Percentiles rank a stretch among this genome's conserved stretches.
Conservation (phyloP, 64 coral and sea anemone species). For the Hydrozoanthus tunicans region DNA sequence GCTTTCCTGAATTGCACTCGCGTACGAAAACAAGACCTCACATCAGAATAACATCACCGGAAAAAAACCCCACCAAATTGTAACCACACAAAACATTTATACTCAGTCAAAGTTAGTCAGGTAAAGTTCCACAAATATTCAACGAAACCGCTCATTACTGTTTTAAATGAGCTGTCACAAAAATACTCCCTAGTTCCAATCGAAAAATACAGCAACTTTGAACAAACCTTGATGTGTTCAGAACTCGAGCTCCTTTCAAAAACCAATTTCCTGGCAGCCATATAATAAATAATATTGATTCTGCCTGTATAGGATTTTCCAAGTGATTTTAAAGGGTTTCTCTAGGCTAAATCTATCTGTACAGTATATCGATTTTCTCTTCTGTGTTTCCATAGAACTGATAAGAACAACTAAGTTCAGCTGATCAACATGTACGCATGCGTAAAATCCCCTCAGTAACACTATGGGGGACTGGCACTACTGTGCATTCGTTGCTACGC, state of each 20-base stretch:
- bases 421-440: conserved; percentile 34
- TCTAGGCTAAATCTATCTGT: neutral
- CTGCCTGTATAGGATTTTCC: neutral
- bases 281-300: neutral
- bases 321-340: conserved; percentile 28
- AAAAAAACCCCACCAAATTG: neutral
- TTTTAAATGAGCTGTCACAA: conserved; percentile 22
- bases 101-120: neutral
- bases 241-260: conserved; percentile 10
- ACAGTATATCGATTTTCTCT: neutral
- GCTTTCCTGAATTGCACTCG: neutral
- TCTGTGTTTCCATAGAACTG: conserved; percentile 52
- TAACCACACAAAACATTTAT: neutral
- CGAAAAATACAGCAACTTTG: neutral
- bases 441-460: neutral
- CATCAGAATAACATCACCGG: neutral
- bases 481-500: neutral
- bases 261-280: conserved; percentile 46
- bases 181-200: neutral
- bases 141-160: conserved; percentile 19
- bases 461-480: conserved; percentile 24
- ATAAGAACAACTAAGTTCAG: conserved; percentile 45
- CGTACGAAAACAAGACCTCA: neutral
- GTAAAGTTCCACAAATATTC: neutral
- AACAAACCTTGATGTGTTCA: conserved; percentile 34